Base-by-base conservation (phyloP, 2,888 invertebrate genomes). In the Drosophila meridionalis region DNA sequence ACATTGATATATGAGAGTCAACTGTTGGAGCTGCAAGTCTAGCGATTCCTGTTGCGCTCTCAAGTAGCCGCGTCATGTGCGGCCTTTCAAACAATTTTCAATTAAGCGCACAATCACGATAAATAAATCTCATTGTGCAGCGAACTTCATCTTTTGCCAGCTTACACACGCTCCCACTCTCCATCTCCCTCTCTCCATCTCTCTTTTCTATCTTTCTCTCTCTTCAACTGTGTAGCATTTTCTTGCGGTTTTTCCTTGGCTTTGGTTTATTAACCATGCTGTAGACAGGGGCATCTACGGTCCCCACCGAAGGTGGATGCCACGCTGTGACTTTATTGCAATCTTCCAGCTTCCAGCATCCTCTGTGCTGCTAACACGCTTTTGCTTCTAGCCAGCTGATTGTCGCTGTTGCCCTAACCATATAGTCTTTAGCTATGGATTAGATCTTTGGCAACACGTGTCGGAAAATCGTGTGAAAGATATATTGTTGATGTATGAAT, bases 101-200 rank as follows among this genome's bases (percentile, higher is more conserved):
- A 90, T 87, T 89, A 90, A 90, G 83, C 83, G 67, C 79, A 82
- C 83, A 88, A 88, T 90, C 90, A 77, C 87, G 90, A 82, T 83
- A 88, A 89, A 90, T 90, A 87, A 90, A 88, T 87, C 87, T 90
- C 83, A 83, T 78, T 90, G 88, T 90, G 80, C 72, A 78, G 68
- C 76, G 73, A 89, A 78, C 84, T 83, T 76, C 82, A 76, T 76
- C 68, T 64, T 68, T 52, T 67, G 61, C 55, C 74, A 66, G 53
- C 45, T 61, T 12, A 28, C 57, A 20, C 28, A n/a, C 56, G 30
- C 56, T 26, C 26, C 6, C 11, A 2, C 53, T 6, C 6, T 20
- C 14, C 9, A 12, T 7, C n/a, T n/a, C 40, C 5, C 38, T 55
- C 40, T 1, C 56, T 12, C 30, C 1, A 2, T 11, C 20, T 14